Percentiles rank a stretch among this genome's conserved stretches.
Evolutionary conservation across 2,113 vertebrate species (phyloP).

Genomic region (Capricornis sumatraensis): DNA sequence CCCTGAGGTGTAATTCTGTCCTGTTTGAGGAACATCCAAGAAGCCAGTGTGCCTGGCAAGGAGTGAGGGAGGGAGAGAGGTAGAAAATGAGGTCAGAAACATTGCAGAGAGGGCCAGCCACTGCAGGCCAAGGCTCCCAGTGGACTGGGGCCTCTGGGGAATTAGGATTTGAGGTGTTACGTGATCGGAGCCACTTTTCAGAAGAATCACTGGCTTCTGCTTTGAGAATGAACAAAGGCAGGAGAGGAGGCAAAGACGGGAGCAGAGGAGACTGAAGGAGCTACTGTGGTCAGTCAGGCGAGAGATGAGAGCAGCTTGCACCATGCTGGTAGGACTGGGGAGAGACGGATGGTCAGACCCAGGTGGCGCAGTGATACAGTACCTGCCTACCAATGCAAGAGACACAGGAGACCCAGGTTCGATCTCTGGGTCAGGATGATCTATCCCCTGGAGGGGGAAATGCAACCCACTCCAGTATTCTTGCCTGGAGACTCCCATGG

Average conservation of each 20-base stretch:
- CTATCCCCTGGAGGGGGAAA: too few species aligned
- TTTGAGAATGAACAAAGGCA: background rate
- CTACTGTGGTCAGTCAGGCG: background rate
- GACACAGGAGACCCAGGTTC: too few species aligned
- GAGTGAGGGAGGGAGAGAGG: background rate
- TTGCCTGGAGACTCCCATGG: too few species aligned
- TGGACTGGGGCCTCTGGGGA: background rate
- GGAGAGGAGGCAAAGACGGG: background rate
- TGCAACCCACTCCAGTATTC: too few species aligned
- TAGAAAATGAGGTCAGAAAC: background rate
- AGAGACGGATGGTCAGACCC: background rate
- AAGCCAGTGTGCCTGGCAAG: background rate
- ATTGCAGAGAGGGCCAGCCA: background rate
- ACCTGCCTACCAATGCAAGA: too few species aligned
- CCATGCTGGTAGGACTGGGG: too few species aligned
- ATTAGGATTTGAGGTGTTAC: background rate
- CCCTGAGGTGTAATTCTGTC: background rate
- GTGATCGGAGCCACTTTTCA: background rate
- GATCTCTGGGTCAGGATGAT: too few species aligned
- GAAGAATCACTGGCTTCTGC: background rate
- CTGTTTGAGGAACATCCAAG: background rate
- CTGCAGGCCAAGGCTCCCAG: background rate
- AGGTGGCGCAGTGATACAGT: fast-evolving
- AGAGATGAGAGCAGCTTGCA: background rate
- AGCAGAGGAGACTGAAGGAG: background rate